Base-by-base conservation (phyloP, 2,113 vertebrate species). In the Cisticola juncidis region DNA sequence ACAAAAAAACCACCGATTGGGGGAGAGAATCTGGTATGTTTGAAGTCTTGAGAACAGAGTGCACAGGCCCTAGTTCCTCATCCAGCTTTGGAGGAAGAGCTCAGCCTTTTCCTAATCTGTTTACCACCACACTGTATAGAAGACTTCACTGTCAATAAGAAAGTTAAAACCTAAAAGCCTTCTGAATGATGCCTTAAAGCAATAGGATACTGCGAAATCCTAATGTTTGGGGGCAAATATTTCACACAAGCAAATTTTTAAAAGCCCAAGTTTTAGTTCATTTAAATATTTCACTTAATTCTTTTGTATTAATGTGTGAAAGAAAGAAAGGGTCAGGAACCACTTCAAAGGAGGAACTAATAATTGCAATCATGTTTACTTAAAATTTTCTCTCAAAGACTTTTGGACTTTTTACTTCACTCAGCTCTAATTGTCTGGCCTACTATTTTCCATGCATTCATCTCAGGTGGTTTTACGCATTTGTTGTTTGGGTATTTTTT, bases 41-140 rank as follows among this genome's bases (percentile, higher is more conserved):
- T 97, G 95, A 97, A 97, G 95, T 95, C 86, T 88, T 94, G 94
- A 92, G 90, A 95, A 95, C 70, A 91, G 88, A 68, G 73, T 64
- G 86, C 81, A 73, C 73, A 92, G 79, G 62, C 88, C 25, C 78
- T 88, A 56, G 57, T 88, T 91, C 93, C 70, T 92, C 92, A n/a
- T 9, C 92, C 95, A 88, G 80, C 50, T 92, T 93, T 78, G 56
- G 92, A 88, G 86, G 92, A 94, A 95, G 88, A 93, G 56, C n/a
- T 92, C 0, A 12, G 68, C 38, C 72, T 96, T 93, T 77, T 76
- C 90, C 81, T 96, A 95, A 97, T 95, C 95, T 94, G 85, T 95
- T 96, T 94, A 90, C 92, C 86, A 78, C 86, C 84, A 78, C 45
- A 65, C 56, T 29, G 83, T 86, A 93, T 91, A 77, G 93, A 78